Base-by-base conservation (phyloP, 2,797 vertebrate species). In the Clamator glandarius region DNA sequence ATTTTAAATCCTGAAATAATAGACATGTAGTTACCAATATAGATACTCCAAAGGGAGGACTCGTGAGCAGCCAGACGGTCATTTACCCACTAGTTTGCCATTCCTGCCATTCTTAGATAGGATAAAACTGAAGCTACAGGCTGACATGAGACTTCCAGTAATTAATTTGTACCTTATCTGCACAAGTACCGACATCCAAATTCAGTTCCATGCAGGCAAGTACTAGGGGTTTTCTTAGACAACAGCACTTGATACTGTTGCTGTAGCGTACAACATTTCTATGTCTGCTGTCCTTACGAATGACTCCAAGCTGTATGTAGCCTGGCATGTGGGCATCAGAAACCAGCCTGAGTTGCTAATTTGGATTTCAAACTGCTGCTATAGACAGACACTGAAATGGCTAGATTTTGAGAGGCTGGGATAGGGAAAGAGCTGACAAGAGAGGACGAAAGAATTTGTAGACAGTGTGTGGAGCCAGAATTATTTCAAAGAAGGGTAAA, bases 41-140 rank as follows among this genome's bases (percentile, higher is more conserved):
- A 48, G 75, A 62, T 51, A 39, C 25, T 80, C 52, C 51, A 31
- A 85, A 67, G 46, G 54, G 35, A 79, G 35, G 46, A 36, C 67
- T 72, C 2, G 4, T 36, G 48, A 51, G 72, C 42, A 33, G 82
- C 25, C 72, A 87, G 36, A 74, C 6, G 5, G 67, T 81, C 54
- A 46, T 36, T 90, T 89, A 57, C 78, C 55, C 1, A 1, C 48
- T 69, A 21, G 61, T 77, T 90, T 13, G 6, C 88, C 59, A 50
- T 46, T 48, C 23, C 8, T 84, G 52, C 58, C 51, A 16, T 86
- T 95, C 55, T 83, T 89, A 76, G 61, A 61, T 41, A 57, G 3
- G 57, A 83, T 41, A 93, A 93, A 77, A 90, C 50, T 84, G 83
- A 93, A 93, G 62, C 67, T 64, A 64, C 24, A 39, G 39, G 29